phyloP scores from a whole-genome alignment of 2,888 invertebrate species.

The Mamestra brassicae region DNA sequence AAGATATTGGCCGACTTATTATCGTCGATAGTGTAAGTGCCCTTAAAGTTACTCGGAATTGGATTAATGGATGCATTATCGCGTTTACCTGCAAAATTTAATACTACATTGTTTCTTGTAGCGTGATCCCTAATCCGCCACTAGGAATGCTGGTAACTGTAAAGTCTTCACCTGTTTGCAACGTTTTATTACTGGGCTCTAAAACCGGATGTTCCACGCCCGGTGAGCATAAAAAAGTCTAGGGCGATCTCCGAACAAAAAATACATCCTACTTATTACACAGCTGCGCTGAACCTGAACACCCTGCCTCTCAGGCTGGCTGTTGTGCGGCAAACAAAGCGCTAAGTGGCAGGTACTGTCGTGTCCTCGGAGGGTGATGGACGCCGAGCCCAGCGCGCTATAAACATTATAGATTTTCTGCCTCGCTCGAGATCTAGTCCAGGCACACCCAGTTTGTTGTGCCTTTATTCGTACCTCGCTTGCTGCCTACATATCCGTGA shows the following conservation, averaged over 20 bases:
- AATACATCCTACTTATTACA: conserved; percentile 35
- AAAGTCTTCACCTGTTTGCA: conserved; percentile 48
- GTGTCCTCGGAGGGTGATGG: conserved; percentile 45
- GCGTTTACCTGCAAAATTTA: conserved; percentile 13
- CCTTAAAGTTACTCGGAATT: background rate
- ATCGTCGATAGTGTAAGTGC: background rate
- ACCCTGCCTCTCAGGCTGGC: conserved; percentile 29
- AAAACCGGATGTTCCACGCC: conserved; percentile 49
- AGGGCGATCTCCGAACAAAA: conserved; percentile 49
- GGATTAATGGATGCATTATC: conserved; percentile 21
- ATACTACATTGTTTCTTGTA: background rate
- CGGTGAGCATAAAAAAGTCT: conserved; percentile 41
- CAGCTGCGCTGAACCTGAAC: conserved; percentile 47
- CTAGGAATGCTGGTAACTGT: conserved; percentile 33
- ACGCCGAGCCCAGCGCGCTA: conserved; percentile 29
- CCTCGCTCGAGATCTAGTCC: conserved; percentile 36
- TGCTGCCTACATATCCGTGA: conserved; percentile 30
- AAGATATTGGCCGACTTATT: background rate
- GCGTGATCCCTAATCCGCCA: conserved; percentile 24
- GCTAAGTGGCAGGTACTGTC: conserved; percentile 42
- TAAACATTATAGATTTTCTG: conserved; percentile 54
- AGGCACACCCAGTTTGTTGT: conserved; percentile 48
- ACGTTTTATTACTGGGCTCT: conserved; percentile 19
- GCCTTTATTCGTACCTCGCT: conserved; percentile 22
- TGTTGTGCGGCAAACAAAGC: conserved; percentile 42